phyloP scores from a whole-genome alignment of 2,113 vertebrate species.

The Dicentrarchus labrax region DNA sequence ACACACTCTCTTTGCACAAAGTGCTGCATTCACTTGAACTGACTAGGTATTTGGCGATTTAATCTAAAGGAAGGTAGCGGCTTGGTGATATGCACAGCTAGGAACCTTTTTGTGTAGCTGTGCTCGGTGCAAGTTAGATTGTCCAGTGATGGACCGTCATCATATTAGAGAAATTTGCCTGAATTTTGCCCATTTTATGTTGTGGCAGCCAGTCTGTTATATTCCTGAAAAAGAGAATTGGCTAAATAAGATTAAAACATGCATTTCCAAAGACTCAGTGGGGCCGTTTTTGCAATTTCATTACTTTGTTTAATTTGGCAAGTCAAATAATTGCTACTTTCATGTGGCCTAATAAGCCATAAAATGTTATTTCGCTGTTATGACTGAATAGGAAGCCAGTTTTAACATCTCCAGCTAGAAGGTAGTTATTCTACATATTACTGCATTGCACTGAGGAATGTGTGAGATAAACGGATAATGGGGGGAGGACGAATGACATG shows the following conservation, averaged over 20 bases:
- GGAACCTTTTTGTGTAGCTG: background rate
- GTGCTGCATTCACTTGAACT: background rate
- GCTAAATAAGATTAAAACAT: slow-evolving; percentile 18
- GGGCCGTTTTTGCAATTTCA: slow-evolving; percentile 15
- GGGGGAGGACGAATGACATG: background rate
- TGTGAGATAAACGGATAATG: background rate
- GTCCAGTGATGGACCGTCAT: background rate
- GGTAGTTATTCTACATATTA: background rate
- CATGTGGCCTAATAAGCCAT: slow-evolving; percentile 27
- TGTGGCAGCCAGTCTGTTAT: background rate
- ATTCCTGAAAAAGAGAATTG: slow-evolving; percentile 9
- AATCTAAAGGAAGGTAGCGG: background rate
- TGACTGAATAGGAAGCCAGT: slow-evolving; percentile 12
- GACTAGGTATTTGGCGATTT: background rate
- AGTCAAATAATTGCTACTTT: slow-evolving; percentile 43
- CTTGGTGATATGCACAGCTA: background rate
- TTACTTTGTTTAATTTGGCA: slow-evolving; percentile 33
- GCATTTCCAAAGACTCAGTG: background rate
- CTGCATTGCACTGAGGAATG: background rate
- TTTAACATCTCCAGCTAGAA: slow-evolving; percentile 2
- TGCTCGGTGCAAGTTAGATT: background rate
- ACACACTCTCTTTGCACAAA: background rate
- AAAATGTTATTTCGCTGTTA: slow-evolving; percentile 13
- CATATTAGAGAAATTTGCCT: slow-evolving; percentile 7
- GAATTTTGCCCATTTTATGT: slow-evolving; percentile 18